Evolutionary conservation across 2,888 invertebrate genomes (phyloP).

Genomic region (Amphipoea lucens): DNA sequence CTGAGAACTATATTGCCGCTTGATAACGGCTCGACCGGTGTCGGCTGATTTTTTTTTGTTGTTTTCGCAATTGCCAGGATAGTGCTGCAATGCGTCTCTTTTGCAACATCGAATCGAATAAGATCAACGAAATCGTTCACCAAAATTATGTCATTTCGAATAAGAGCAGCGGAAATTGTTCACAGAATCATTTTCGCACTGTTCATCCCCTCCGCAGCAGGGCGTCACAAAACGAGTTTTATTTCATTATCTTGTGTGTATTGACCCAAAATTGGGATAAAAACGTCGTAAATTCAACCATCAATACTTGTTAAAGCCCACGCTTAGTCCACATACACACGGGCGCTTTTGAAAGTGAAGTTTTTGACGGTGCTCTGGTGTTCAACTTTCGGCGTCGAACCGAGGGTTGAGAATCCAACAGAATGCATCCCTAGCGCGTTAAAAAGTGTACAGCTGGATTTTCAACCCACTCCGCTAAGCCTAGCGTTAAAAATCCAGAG

Average conservation of each 20-base stretch:
- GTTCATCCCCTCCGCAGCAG: constrained; percentile 66
- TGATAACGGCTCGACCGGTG: neutral
- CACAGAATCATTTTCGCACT: constrained; percentile 20
- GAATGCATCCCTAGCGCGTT: neutral
- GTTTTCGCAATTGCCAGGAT: neutral
- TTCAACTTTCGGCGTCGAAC: neutral
- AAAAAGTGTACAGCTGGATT: neutral
- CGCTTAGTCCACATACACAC: neutral
- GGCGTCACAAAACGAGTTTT: constrained; percentile 63
- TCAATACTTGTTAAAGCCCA: constrained; percentile 32
- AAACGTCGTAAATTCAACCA: constrained; percentile 1
- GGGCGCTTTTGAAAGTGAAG: neutral
- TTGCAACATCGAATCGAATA: neutral
- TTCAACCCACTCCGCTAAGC: neutral
- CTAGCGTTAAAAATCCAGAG: neutral
- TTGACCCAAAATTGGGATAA: constrained; percentile 30
- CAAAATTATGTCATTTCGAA: constrained; percentile 10
- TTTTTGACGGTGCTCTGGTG: neutral
- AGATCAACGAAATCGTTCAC: constrained; percentile 13
- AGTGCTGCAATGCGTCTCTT: neutral
- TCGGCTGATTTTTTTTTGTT: neutral
- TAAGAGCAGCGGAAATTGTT: constrained; percentile 9
- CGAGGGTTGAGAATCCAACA: neutral
- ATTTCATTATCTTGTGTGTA: constrained; percentile 47
- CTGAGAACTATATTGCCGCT: neutral